phyloP scores from a whole-genome alignment of 2,888 invertebrate species.

The Vesta saturnalis region DNA sequence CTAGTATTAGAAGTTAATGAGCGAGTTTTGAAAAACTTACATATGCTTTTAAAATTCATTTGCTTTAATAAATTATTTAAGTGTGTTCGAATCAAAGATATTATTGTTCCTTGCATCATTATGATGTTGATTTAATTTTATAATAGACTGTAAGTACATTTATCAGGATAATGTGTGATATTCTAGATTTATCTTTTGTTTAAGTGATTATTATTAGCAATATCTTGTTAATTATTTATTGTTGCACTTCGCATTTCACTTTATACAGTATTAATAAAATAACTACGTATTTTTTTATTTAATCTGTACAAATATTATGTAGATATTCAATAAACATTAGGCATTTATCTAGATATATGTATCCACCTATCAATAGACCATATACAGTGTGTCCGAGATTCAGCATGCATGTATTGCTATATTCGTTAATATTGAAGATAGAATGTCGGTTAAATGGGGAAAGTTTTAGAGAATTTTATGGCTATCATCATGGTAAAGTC shows the following conservation, averaged over 20 bases:
- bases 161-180: slow-evolving; percentile 10
- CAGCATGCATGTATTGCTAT: too few relatives aligned
- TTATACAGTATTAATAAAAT: slow-evolving; percentile 20
- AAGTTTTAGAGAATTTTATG: too few relatives aligned
- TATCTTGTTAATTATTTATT: not conserved
- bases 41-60: not conserved
- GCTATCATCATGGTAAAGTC: too few relatives aligned
- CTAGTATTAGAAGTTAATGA: not conserved
- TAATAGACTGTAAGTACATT: not conserved
- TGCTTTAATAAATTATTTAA: not conserved
- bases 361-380: not conserved
- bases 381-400: too few relatives aligned
- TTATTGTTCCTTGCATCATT: not conserved
- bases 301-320: slow-evolving; percentile 21
- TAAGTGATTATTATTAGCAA: not conserved
- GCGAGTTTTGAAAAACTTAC: not conserved
- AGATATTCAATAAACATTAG: slow-evolving; percentile 22
- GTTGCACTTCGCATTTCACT: slow-evolving; percentile 14
- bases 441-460: too few relatives aligned
- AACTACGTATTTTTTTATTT: slow-evolving; percentile 32
- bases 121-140: not conserved
- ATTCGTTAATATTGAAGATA: too few relatives aligned
- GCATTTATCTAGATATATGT: slow-evolving; percentile 6
- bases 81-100: not conserved
- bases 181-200: not conserved